Evolutionary conservation across 2,888 invertebrate genomes (phyloP), one percentile per base, ranked within the genome.

Genomic region (Hypomecis atomaria): DNA sequence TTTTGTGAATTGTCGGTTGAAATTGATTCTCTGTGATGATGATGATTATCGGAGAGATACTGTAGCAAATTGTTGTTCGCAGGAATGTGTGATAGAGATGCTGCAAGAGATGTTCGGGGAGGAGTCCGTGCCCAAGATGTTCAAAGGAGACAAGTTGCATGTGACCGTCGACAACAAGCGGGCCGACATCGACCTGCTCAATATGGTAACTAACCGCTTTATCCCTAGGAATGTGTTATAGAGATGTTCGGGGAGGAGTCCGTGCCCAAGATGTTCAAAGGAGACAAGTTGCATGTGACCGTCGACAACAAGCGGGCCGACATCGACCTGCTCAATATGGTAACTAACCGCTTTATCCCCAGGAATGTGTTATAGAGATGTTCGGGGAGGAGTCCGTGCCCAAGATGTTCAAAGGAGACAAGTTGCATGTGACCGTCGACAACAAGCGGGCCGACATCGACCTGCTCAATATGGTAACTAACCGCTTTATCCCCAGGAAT

Each of bases 191-290:
- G 97, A 99, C 87, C 90, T 99, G 43, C 89, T 95, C 36, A 96
- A 94, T 69, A 92, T 98, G 94, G 96, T 96, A 81, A 86, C 13
- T 11, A 13, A 11, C n/a, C n/a, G 49, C 6, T 6, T 43, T 33
- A 4, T 5, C 10, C 11, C 37, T 34, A 95, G 94, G 97, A 97
- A 86, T 98, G 97, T 79, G 94, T 97, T 37, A 96, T 98, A 71
- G 98, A 98, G 87, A 99, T 99, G 96, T 99, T 98, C 90, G 99
- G 99, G 0, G 97, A 98, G 76, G 97, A 96, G 76, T 96, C 98
- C 0, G 97, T 99, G 48, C 98, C 98, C 8, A 98, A 98, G 91
- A 96, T 98, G 82, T 97, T 98, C 84, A 97, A 97, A 84, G 98
- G 98, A 0, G 98, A 99, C 78, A 95, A 96, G 75, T 87, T 99